Evolutionary conservation across 1,140 invertebrate genomes (phyloP).

Genomic region (Rhyacophila brunnea): DNA sequence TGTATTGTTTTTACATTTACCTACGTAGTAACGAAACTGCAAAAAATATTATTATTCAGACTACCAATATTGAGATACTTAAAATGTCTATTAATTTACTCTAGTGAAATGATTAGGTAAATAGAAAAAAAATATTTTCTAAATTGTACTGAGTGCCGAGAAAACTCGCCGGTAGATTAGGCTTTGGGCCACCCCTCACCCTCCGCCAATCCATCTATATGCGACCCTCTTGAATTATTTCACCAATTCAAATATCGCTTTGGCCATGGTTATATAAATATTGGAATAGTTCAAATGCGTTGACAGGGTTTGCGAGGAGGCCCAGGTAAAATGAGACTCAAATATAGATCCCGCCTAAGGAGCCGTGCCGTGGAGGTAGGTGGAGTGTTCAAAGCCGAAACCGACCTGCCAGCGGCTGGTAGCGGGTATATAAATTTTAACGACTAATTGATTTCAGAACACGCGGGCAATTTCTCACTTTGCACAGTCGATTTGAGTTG

Average conservation of each 20-base stretch:
- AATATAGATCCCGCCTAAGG: conserved; percentile 12
- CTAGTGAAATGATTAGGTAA: too few relatives aligned
- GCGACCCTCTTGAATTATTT: conserved; percentile 36
- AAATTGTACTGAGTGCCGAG: too few relatives aligned
- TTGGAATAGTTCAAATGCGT: conserved; percentile 36
- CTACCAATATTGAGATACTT: too few relatives aligned
- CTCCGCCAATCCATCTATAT: conserved; percentile 30
- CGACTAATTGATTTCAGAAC: conserved; percentile 33
- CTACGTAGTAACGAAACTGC: too few relatives aligned
- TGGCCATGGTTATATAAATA: conserved; percentile 35
- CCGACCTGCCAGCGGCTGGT: neutral
- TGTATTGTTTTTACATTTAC: too few relatives aligned
- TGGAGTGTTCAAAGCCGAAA: conserved; percentile 11
- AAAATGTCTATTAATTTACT: too few relatives aligned
- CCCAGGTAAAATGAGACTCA: conserved; percentile 20
- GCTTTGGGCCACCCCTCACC: neutral
- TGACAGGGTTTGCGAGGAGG: conserved; percentile 24
- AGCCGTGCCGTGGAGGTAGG: neutral
- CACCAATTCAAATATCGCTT: conserved; percentile 36
- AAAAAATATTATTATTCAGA: too few relatives aligned
- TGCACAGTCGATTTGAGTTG: conserved; percentile 25
- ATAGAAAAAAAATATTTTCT: too few relatives aligned
- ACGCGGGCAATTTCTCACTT: conserved; percentile 23
- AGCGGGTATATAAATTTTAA: conserved; percentile 23
- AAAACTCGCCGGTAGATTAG: too few relatives aligned